A percentile compares a stretch with the other conserved stretches of the same genome.
Evolutionary conservation across 2,888 invertebrate genomes (phyloP).

Genomic region (Eledona agricola): DNA sequence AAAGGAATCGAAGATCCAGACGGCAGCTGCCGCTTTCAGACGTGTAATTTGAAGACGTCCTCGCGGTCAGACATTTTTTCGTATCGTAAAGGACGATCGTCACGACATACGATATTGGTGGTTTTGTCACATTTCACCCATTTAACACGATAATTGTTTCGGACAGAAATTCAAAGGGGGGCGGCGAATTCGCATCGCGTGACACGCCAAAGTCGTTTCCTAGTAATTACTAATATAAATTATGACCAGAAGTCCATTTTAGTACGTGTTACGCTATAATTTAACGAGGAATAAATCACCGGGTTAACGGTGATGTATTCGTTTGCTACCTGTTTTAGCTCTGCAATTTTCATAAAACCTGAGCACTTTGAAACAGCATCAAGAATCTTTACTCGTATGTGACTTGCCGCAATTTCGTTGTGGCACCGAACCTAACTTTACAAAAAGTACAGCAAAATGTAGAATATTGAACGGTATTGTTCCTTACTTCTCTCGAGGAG

Average conservation of each 20-base stretch:
- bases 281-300: conserved; percentile 55
- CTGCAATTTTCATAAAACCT: too few species aligned
- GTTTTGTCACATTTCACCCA: neutral
- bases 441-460: too few species aligned
- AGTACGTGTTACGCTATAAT: conserved; percentile 53
- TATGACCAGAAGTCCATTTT: conserved; percentile 52
- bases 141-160: conserved; percentile 4
- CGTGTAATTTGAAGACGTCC: conserved; percentile 33
- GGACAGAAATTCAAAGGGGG: conserved; percentile 8
- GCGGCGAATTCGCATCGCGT: conserved; percentile 26
- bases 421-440: too few species aligned
- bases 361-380: too few species aligned
- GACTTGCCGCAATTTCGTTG: too few species aligned
- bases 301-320: conserved; percentile 36
- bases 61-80: too few species aligned
- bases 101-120: too few species aligned
- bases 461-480: neutral
- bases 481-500: conserved; percentile 77
- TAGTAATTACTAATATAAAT: conserved; percentile 52
- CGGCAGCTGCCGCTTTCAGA: conserved; percentile 27
- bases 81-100: neutral
- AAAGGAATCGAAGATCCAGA: conserved; percentile 21
- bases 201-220: conserved; percentile 36
- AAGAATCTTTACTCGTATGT: too few species aligned
- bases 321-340: too few species aligned